Base-by-base conservation (phyloP, 2,888 invertebrate species). In the Vannuccia rotundouncinata region DNA sequence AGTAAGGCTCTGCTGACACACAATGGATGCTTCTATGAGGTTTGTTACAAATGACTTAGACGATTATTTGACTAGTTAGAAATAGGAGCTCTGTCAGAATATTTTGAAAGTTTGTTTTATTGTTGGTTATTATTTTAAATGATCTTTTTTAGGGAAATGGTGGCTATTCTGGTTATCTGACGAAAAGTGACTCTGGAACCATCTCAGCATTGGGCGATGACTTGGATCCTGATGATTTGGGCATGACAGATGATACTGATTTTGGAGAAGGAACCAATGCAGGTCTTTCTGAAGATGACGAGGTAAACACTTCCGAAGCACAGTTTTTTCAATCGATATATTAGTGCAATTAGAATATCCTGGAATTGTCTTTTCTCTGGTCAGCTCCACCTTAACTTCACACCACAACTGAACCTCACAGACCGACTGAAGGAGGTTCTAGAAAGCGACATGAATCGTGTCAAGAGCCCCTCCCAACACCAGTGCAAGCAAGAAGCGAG, bases 281-380 rank as follows among this genome's bases (percentile, higher is more conserved):
- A 5, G 66, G 66, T 27, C 25, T 66, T 17, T 66, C 66, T 66
- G 66, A 66, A 22, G 66, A 66, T 66, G 66, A 66, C 25, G 66
- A 66, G 22, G 66, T 66, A 22, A 27, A 27, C 25, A 27, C 25
- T 66, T 66, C 45, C 17, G 5, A 45, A 10, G 17, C 17, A n/a
- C n/a, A n/a, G n/a, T n/a, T n/a, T n/a, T n/a, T n/a, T n/a, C n/a
- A n/a, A n/a, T n/a, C n/a, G n/a, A n/a, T n/a, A n/a, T n/a, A n/a
- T n/a, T n/a, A n/a, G n/a, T n/a, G n/a, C n/a, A n/a, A n/a, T n/a
- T n/a, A n/a, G n/a, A n/a, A n/a, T n/a, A n/a, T n/a, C n/a, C n/a
- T n/a, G n/a, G n/a, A n/a, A n/a, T n/a, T n/a, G n/a, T n/a, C n/a
- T n/a, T n/a, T n/a, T n/a, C n/a, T n/a, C n/a, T n/a, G n/a, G n/a